Conservation (phyloP, 2,797 vertebrate genomes). For the Tamandua tetradactyla region DNA sequence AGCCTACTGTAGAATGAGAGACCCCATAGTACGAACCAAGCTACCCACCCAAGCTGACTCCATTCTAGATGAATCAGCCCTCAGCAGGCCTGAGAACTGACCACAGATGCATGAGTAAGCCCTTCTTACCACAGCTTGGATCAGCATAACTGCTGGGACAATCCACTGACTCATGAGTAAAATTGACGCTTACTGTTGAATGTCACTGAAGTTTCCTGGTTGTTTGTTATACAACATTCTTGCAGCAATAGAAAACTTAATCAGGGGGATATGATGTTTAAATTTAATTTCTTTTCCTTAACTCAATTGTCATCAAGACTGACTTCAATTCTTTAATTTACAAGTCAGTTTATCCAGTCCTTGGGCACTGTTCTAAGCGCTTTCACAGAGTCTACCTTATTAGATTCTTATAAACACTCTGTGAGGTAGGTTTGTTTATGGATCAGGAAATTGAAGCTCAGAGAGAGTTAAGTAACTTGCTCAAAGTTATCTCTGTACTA, state of each 20-base stretch:
- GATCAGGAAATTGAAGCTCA: not conserved
- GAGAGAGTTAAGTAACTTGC: not conserved
- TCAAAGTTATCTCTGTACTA: not conserved
- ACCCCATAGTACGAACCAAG: not conserved
- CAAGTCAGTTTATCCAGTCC: not conserved
- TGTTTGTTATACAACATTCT: not conserved
- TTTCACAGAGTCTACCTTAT: not conserved
- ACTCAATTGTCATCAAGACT: conserved; percentile 10
- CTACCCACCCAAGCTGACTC: not conserved
- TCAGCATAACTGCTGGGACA: not conserved
- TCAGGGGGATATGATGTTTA: not conserved
- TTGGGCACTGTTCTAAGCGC: not conserved
- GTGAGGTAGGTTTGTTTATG: not conserved
- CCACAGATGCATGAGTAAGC: not conserved
- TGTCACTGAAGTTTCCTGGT: not conserved
- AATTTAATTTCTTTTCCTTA: conserved; percentile 32
- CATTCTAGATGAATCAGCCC: not conserved
- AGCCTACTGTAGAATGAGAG: not conserved
- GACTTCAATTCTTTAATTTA: not conserved
- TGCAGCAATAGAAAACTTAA: not conserved
- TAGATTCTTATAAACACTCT: not conserved
- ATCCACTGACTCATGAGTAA: not conserved
- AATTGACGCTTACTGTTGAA: not conserved
- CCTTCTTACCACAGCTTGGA: not conserved
- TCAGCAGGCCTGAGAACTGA: not conserved